These are phyloP conservation scores for Spea hammondii DNA, from an alignment of 2,797 vertebrate species.

Conservation along the genomic window DNA sequence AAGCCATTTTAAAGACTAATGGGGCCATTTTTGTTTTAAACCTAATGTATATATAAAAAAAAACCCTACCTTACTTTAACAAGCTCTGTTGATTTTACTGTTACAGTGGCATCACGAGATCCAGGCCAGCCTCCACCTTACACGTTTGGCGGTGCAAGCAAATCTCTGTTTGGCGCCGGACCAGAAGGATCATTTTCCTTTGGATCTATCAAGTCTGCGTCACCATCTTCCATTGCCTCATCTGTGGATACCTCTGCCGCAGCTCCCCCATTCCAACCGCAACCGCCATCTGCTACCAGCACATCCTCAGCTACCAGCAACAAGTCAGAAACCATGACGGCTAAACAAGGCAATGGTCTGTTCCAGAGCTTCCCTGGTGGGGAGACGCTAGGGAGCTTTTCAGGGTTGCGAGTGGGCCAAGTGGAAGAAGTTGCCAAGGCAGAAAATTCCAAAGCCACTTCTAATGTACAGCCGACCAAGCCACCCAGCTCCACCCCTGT, in stretches of 20 bases:
- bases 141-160: slow-evolving; percentile 63
- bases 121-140: slow-evolving; percentile 63
- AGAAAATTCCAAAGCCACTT: slow-evolving; percentile 50
- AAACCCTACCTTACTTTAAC: too few species aligned
- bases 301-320: slow-evolving; percentile 36
- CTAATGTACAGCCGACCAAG: slow-evolving; percentile 57
- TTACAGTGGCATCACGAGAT: slow-evolving; percentile 70
- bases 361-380: slow-evolving; percentile 66
- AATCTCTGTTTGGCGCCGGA: slow-evolving; percentile 64
- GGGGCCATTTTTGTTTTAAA: too few species aligned
- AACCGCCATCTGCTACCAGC: too few species aligned
- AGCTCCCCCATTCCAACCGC: slow-evolving; percentile 30
- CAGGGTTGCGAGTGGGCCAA: slow-evolving; percentile 84
- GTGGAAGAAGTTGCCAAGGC: slow-evolving; percentile 75
- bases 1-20: too few species aligned
- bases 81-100: slow-evolving; percentile 39
- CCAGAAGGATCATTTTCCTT: slow-evolving; percentile 70
- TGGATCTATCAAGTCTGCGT: slow-evolving; percentile 59
- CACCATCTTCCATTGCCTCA: slow-evolving; percentile 51
- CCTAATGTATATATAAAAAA: too few species aligned
- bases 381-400: slow-evolving; percentile 92
- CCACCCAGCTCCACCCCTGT: slow-evolving; percentile 58
- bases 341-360: slow-evolving; percentile 65
- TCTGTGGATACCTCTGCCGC: slow-evolving; percentile 56
- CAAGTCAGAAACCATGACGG: slow-evolving; percentile 64